Percentiles rank a stretch among this genome's conserved stretches.
phyloP scores from a whole-genome alignment of 2,797 vertebrate genomes.

The Sorex maritimensis region DNA sequence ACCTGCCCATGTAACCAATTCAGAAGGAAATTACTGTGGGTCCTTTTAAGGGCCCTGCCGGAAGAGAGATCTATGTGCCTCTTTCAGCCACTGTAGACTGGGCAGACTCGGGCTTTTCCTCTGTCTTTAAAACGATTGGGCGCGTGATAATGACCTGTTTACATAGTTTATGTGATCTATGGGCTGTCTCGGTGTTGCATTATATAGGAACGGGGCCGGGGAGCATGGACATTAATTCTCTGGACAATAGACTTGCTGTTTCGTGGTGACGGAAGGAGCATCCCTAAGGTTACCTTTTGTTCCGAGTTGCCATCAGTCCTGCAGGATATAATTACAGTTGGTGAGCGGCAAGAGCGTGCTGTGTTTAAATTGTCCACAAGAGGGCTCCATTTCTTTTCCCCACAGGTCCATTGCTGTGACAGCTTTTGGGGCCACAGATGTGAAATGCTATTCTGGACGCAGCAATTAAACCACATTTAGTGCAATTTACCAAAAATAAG shows the following conservation, averaged over 20 bases:
- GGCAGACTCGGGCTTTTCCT: background rate
- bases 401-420: background rate
- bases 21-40: background rate
- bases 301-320: background rate
- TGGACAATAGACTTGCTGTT: background rate
- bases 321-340: background rate
- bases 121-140: background rate
- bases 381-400: constrained; percentile 80
- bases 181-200: background rate
- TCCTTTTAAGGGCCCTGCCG: background rate
- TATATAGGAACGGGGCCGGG: background rate
- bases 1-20: background rate
- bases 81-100: background rate
- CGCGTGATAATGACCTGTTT: background rate
- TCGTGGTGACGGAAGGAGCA: background rate
- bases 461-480: constrained; percentile 82
- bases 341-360: background rate
- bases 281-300: background rate
- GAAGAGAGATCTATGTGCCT: background rate
- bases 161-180: background rate
- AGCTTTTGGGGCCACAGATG: constrained; percentile 82
- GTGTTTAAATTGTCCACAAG: constrained; percentile 56
- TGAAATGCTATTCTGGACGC: constrained; percentile 83
- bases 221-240: background rate
- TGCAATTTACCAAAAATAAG: constrained; percentile 85